Conservation (phyloP, 2,797 vertebrate species). For the Cetoscarus ocellatus region DNA sequence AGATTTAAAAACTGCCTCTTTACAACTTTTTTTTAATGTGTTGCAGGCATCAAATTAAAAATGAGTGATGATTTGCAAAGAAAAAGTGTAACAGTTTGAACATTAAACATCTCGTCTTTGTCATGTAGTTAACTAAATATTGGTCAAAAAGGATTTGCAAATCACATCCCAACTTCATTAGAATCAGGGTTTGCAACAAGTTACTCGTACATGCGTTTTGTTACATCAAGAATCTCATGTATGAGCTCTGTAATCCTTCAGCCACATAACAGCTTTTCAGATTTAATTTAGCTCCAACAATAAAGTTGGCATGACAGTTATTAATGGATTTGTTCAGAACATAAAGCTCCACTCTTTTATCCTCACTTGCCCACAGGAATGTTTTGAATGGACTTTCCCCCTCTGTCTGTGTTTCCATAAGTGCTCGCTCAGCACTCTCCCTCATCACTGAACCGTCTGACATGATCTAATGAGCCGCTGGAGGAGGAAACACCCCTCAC, state of each 20-base stretch:
- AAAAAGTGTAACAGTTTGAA: too few species aligned
- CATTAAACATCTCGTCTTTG: too few species aligned
- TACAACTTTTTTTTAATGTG: too few species aligned
- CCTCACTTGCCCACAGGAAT: conserved; percentile 39
- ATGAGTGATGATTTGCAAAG: too few species aligned
- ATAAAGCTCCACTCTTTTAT: conserved; percentile 29
- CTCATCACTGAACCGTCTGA: conserved; percentile 31
- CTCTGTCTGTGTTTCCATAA: conserved; percentile 21
- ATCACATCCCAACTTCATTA: too few species aligned
- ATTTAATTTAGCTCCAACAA: conserved; percentile 52
- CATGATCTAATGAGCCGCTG: conserved; percentile 46
- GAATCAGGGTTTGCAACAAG: too few species aligned
- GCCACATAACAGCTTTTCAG: conserved; percentile 26
- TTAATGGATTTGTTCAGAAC: conserved; percentile 49
- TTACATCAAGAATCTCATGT: too few species aligned
- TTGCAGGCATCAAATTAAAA: too few species aligned
- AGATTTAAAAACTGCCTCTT: too few species aligned
- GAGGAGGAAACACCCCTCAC: conserved; percentile 34
- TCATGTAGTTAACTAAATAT: too few species aligned
- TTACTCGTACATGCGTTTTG: too few species aligned
- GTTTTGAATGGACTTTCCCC: conserved; percentile 42
- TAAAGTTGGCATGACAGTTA: conserved; percentile 46
- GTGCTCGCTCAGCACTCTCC: conserved; percentile 48
- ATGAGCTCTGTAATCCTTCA: background rate
- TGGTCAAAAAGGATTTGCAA: too few species aligned